phyloP scores from a whole-genome alignment of 1,140 invertebrate genomes.

The Atopsyche davidsoni region DNA sequence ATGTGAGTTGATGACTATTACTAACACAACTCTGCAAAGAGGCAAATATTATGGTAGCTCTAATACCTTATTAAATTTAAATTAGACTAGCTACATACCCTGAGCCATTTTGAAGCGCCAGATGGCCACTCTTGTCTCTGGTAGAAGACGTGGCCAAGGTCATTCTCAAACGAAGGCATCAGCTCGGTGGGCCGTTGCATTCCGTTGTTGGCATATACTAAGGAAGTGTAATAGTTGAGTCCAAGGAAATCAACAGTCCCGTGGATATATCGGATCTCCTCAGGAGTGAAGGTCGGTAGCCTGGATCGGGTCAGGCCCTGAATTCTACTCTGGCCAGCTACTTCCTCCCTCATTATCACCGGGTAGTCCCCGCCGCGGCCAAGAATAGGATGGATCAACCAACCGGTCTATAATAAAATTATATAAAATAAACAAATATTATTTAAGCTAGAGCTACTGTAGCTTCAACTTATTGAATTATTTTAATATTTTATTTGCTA shows the following conservation, averaged over 20 bases:
- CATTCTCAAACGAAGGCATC: slow-evolving; percentile 23
- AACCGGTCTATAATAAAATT: slow-evolving; percentile 43
- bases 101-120: slow-evolving; percentile 20
- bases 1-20: no score
- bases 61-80: no score
- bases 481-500: no score
- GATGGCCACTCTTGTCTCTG: slow-evolving; percentile 18
- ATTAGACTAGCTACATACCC: no score
- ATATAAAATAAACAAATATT: no score
- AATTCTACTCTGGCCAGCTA: slow-evolving; percentile 43
- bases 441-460: no score
- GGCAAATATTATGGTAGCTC: no score
- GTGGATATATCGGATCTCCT: slow-evolving; percentile 38
- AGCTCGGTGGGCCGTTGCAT: slow-evolving; percentile 1
- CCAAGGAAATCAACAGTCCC: slow-evolving; percentile 22
- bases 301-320: slow-evolving; percentile 40
- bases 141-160: slow-evolving; percentile 21
- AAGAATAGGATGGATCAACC: slow-evolving; percentile 50
- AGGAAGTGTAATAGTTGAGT: slow-evolving; percentile 25
- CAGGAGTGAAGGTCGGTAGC: slow-evolving; percentile 37
- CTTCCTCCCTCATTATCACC: slow-evolving; percentile 41
- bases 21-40: no score
- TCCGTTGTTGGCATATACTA: slow-evolving; percentile 9
- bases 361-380: slow-evolving; percentile 50
- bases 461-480: no score